Base-by-base conservation (phyloP, 2,113 vertebrate species). In the Lampris megalopsis region DNA sequence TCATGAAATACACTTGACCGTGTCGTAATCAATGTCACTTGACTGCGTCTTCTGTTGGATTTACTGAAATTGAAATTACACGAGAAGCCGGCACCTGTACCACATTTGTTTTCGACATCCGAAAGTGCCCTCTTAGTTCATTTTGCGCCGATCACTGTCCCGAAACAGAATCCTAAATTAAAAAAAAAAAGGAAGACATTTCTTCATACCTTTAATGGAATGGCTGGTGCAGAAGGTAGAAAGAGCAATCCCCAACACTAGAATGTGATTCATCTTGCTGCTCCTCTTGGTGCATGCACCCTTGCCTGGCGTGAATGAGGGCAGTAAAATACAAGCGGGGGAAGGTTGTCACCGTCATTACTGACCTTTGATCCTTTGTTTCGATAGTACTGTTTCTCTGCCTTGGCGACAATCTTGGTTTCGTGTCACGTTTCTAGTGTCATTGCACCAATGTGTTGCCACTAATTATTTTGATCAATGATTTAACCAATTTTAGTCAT, bases 211-310 rank as follows among this genome's bases (percentile, higher is more conserved):
- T 88, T 68, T 71, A 48, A 1, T 3, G 2, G 76, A 70, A 35
- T 84, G 40, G 71, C 83, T 50, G 49, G 63, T 41, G 61, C 79
- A 62, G 64, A 93, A 66, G 1, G 76, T 42, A 37, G 79, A 75
- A 70, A 91, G 88, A 77, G 78, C 50, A 9, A 90, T 35, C 13
- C 78, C 85, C 78, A 87, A 80, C 37, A 91, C 9, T 58, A 82
- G 63, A 54, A 93, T 70, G 62, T 63, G 63, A 80, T 84, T 92
- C 93, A 95, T 95, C 54, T 79, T 93, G 91, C 59, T 87, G 68
- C 77, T 81, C 1, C 67, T 63, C 71, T 76, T 69, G 38, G 71
- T 70, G 56, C 74, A 1, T 70, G 56, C 74, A 1, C 70, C 79
- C 73, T 54, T n/a, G 65, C 47, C 68, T 56, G 3, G 3, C 89